Evolutionary conservation across 2,888 invertebrate genomes (phyloP).

Genomic region (Dynastes tityus): DNA sequence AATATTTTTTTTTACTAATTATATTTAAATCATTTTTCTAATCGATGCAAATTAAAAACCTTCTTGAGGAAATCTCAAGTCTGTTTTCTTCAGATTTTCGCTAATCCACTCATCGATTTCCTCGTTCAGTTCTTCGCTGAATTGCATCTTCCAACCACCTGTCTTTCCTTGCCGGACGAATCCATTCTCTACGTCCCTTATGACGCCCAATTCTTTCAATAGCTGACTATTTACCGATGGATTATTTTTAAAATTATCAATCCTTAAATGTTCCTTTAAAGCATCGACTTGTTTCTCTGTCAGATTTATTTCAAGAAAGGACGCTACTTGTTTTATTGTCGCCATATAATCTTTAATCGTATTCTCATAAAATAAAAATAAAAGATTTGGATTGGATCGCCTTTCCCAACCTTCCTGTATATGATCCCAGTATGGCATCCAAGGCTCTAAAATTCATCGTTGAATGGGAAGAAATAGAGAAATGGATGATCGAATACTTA

Average conservation of each 20-base stretch:
- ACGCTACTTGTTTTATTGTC: conserved; percentile 74
- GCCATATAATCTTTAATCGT: conserved; percentile 78
- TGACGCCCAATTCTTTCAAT: conserved; percentile 76
- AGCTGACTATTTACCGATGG: conserved; percentile 83
- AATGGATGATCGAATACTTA: conserved; percentile 67
- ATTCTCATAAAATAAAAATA: conserved; percentile 88
- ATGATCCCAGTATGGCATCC: conserved; percentile 87
- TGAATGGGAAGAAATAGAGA: neutral
- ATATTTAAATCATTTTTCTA: no score
- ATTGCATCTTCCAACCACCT: conserved; percentile 82
- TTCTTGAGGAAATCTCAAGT: conserved; percentile 74
- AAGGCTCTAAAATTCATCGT: conserved; percentile 72
- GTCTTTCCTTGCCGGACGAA: conserved; percentile 81
- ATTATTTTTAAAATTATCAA: conserved; percentile 88
- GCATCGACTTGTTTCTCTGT: conserved; percentile 74
- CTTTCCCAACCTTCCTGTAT: conserved; percentile 83
- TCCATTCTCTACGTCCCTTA: conserved; percentile 72
- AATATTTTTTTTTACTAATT: no score
- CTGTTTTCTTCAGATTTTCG: conserved; percentile 76
- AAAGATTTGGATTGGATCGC: conserved; percentile 78
- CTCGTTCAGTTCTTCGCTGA: conserved; percentile 78
- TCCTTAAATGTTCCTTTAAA: conserved; percentile 82
- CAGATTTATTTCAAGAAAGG: conserved; percentile 77
- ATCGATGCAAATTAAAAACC: neutral
- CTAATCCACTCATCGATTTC: conserved; percentile 82